These are phyloP conservation scores for Prionace glauca DNA, from an alignment of 2,797 vertebrate species.

Conservation along the genomic window DNA sequence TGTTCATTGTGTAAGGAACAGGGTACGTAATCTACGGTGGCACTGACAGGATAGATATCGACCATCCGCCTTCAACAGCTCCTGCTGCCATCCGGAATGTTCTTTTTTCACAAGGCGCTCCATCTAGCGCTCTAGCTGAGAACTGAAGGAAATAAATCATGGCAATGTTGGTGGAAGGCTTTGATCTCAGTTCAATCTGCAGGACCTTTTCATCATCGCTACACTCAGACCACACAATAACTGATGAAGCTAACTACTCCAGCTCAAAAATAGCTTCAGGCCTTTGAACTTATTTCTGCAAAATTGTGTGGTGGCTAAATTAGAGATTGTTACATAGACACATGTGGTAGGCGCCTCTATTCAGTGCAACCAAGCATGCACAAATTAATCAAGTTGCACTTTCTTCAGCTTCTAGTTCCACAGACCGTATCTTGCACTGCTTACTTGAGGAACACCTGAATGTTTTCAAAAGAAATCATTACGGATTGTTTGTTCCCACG, in stretches of 20 bases:
- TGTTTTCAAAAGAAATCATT: conserved; percentile 9
- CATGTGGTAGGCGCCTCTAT: conserved; percentile 20
- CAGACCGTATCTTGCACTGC: neutral
- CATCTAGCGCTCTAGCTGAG: neutral
- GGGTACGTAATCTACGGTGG: neutral
- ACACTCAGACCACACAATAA: conserved; percentile 32
- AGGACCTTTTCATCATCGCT: conserved; percentile 33
- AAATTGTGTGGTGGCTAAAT: conserved; percentile 35
- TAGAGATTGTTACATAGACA: conserved; percentile 28
- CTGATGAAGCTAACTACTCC: conserved; percentile 21
- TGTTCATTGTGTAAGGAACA: neutral
- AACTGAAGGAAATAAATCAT: neutral
- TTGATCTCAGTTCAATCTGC: conserved; percentile 30
- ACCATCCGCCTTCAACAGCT: neutral
- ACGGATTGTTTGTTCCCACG: neutral
- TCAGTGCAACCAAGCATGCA: conserved; percentile 3
- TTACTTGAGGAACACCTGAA: conserved; percentile 1
- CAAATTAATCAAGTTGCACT: conserved; percentile 4
- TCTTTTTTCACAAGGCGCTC: neutral
- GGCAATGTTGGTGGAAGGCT: neutral
- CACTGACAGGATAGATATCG: neutral
- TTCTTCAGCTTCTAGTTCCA: neutral
- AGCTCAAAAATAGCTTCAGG: conserved; percentile 24
- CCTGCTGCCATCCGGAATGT: neutral
- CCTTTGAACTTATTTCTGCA: conserved; percentile 30